phyloP scores from a whole-genome alignment of 2,113 vertebrate genomes.

The Taxidea taxus region DNA sequence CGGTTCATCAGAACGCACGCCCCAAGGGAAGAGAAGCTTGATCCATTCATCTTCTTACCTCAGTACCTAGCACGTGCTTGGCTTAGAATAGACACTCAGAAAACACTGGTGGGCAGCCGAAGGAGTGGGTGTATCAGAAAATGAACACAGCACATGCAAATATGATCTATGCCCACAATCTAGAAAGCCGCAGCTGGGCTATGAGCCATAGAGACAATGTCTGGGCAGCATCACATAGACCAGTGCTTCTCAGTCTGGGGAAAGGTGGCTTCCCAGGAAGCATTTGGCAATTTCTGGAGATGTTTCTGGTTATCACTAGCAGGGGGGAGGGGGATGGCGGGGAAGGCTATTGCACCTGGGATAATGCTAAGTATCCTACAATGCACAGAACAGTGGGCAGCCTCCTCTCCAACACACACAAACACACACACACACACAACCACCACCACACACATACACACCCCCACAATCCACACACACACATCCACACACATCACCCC shows the following conservation, averaged over 20 bases:
- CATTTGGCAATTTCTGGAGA: background rate
- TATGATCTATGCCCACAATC: background rate
- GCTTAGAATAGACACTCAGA: background rate
- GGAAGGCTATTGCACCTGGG: background rate
- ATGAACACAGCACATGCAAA: background rate
- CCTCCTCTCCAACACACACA: background rate
- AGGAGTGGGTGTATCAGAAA: background rate
- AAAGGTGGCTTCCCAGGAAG: background rate
- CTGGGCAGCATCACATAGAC: background rate
- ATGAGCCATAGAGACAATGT: background rate
- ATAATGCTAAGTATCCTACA: background rate
- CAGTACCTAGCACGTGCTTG: background rate
- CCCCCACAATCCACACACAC: background rate
- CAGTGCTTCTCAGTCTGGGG: background rate
- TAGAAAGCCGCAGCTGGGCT: background rate
- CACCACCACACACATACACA: background rate
- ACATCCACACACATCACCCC: background rate
- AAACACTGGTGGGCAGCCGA: accelerated
- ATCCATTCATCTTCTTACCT: background rate
- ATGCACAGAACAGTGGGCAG: background rate
- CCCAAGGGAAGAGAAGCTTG: background rate
- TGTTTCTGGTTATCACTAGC: background rate
- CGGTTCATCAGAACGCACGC: background rate
- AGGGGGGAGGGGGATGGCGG: too few relatives aligned
- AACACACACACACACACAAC: background rate